Base-by-base conservation (phyloP, 1,140 invertebrate genomes). In the Tetramorium parvispinum region DNA sequence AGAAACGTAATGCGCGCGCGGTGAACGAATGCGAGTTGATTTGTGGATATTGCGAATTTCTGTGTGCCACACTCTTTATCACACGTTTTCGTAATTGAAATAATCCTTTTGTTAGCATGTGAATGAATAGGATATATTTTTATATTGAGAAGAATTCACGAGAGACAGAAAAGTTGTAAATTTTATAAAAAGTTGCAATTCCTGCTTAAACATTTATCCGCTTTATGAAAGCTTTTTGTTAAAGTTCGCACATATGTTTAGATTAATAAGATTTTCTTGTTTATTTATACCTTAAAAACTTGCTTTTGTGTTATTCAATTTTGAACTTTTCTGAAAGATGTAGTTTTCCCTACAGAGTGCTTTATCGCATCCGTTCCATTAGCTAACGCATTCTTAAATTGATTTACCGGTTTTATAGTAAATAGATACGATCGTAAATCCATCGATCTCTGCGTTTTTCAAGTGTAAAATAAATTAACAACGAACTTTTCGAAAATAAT, bases 401-500 rank as follows among this genome's bases (percentile, higher is more conserved):
- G 32, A 63, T 63, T 37, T 46, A 13, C 37, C 18, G 18, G 6
- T 37, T 51, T 46, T 16, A 24, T 2, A n/a, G 13, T 46, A 46
- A 61, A 46, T 79, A 51, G n/a, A 40, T 37, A 16, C 5, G n/a
- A 8, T n/a, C 7, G 11, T 13, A 51, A 51, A 37, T 55, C 21
- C 5, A 68, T 55, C 13, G 13, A 37, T 40, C 13, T 51, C 40
- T 40, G 2, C 13, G 46, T 10, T 66, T 27, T 68, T 57, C 16
- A 55, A 81, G 37, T 49, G 21, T 43, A 68, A 27, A 27, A 55
- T 40, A 81, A 70, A 79, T 66, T 27, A 10, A 66, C 66, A 55
- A 10, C 13, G 21, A 81, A n/a, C 13, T 68, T 40, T 55, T 70
- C 18, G 1, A 70, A 53, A 21, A 43, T 63, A 1, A 68, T 81